Evolutionary conservation across 2,888 invertebrate genomes (phyloP).

Genomic region (Thalpophila matura): DNA sequence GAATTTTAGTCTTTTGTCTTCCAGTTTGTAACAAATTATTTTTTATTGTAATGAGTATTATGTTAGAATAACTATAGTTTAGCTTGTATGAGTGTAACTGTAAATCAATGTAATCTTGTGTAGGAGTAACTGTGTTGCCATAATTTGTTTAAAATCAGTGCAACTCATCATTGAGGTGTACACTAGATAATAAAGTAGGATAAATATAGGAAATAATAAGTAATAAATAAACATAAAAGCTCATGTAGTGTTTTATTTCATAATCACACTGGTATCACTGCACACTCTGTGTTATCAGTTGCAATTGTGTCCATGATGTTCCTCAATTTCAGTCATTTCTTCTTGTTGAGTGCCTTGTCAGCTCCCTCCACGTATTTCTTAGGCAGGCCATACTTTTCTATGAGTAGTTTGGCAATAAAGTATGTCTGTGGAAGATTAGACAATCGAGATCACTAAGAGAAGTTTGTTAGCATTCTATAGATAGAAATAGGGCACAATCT

Average conservation of each 20-base stretch:
- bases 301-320: conserved; percentile 41
- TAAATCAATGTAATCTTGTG: conserved; percentile 6
- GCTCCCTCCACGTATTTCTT: conserved; percentile 94
- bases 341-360: conserved; percentile 94
- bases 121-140: conserved; percentile 46
- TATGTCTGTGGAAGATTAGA: conserved; percentile 79
- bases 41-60: conserved; percentile 27
- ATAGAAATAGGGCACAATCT: no score
- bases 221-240: conserved; percentile 58
- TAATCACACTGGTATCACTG: conserved; percentile 55
- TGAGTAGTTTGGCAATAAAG: conserved; percentile 87
- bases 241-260: conserved; percentile 56
- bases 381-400: conserved; percentile 94
- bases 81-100: conserved; percentile 16
- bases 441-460: not conserved
- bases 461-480: no score
- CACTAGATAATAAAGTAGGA: conserved; percentile 22
- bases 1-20: conserved; percentile 68
- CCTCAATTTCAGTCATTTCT: conserved; percentile 75
- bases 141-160: conserved; percentile 26
- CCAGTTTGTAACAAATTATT: conserved; percentile 54
- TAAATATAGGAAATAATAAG: conserved; percentile 48
- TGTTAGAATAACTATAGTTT: conserved; percentile 15
- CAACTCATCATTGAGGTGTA: conserved; percentile 12
- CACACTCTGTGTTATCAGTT: conserved; percentile 55